Conservation (phyloP, 2,888 invertebrate genomes). For the Heterodera filipjevi region DNA sequence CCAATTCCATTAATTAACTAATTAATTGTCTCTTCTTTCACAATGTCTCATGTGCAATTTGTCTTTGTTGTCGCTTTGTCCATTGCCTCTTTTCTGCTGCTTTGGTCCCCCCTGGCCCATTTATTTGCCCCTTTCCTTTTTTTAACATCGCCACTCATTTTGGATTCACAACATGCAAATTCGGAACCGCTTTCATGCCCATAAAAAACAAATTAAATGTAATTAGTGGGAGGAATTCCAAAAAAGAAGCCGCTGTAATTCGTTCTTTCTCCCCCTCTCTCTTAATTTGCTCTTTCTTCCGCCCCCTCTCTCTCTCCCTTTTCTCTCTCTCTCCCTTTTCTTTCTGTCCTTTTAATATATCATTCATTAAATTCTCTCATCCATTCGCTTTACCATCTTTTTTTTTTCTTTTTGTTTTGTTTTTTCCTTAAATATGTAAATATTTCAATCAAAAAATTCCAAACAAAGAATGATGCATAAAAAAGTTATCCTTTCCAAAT, state of each 20-base stretch:
- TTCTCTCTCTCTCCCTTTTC: background rate
- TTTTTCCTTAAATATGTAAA: too few species aligned
- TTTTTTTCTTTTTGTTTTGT: background rate
- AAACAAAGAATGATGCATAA: background rate
- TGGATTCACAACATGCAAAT: background rate
- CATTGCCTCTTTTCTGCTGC: background rate
- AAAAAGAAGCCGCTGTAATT: too few species aligned
- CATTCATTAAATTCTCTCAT: background rate
- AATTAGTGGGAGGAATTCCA: too few species aligned
- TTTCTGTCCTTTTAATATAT: background rate
- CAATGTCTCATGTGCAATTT: background rate
- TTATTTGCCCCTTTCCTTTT: background rate
- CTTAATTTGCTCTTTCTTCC: background rate
- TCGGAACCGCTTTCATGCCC: too few species aligned
- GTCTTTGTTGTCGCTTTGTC: background rate
- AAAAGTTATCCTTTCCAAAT: background rate
- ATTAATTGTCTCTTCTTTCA: background rate
- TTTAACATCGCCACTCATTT: background rate
- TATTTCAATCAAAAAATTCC: background rate
- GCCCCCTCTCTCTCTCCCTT: background rate
- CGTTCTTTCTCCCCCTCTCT: too few species aligned
- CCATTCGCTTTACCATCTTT: conserved; percentile 1
- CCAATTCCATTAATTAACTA: background rate
- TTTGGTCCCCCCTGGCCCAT: background rate
- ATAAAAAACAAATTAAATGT: too few species aligned